phyloP scores from a whole-genome alignment of 64 coral and sea anemone genomes.

The Porites lutea region DNA sequence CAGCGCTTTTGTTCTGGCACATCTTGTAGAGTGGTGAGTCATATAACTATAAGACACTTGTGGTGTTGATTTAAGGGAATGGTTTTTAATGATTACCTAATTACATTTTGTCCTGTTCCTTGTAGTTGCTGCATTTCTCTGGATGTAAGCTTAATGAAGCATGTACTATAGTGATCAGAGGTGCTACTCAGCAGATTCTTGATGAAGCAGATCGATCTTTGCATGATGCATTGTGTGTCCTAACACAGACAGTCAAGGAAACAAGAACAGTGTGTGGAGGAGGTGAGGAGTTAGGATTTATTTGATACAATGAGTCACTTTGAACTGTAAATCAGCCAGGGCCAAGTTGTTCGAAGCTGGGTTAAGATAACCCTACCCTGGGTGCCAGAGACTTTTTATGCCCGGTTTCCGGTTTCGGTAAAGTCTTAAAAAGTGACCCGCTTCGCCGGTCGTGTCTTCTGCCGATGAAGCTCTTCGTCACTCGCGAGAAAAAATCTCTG shows the following conservation, averaged over 20 bases:
- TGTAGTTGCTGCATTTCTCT: conserved; percentile 96
- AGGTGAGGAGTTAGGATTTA: conserved; percentile 50
- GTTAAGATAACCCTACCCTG: too few relatives aligned
- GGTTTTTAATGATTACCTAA: background rate
- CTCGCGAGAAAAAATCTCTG: too few relatives aligned
- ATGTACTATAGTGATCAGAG: conserved; percentile 96
- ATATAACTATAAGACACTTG: background rate
- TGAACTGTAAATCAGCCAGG: too few relatives aligned
- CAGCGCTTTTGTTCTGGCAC: too few relatives aligned
- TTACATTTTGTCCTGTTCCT: background rate
- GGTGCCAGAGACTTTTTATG: too few relatives aligned
- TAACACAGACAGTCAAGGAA: conserved; percentile 98
- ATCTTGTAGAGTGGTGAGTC: too few relatives aligned
- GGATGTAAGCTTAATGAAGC: conserved; percentile 98
- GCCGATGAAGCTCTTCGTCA: too few relatives aligned
- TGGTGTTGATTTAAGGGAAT: background rate
- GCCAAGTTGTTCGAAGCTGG: too few relatives aligned
- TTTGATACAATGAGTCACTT: too few relatives aligned
- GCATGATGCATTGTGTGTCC: conserved; percentile 97
- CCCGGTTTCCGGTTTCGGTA: too few relatives aligned
- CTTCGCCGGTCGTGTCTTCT: too few relatives aligned
- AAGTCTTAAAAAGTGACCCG: too few relatives aligned
- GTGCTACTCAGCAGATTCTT: conserved; percentile 95
- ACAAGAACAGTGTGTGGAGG: conserved; percentile 96
- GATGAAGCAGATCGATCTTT: conserved; percentile 99